Conservation (phyloP, 2,113 vertebrate species). For the Mandrillus leucophaeus region DNA sequence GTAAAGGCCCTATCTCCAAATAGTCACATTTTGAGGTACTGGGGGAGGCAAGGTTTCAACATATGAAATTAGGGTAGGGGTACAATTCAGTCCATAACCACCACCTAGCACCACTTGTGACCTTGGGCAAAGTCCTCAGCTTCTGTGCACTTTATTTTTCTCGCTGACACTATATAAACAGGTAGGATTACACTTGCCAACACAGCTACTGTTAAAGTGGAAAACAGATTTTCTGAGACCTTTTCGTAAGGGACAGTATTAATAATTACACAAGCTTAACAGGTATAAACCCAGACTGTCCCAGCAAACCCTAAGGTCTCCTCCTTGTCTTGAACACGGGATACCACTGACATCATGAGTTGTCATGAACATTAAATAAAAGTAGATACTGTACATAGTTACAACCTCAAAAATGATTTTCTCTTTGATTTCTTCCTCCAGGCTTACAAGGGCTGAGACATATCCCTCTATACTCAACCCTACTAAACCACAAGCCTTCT, state of each 20-base stretch:
- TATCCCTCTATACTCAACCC: background rate
- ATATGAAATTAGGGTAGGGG: background rate
- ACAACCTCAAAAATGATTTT: background rate
- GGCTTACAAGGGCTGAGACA: background rate
- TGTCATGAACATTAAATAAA: background rate
- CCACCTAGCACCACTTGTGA: background rate
- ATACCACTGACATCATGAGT: background rate
- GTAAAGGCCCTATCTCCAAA: background rate
- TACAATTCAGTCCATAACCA: background rate
- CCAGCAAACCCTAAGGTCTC: background rate
- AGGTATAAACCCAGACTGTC: rapidly evolving
- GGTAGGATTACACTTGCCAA: background rate
- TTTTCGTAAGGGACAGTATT: background rate
- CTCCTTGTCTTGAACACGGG: background rate
- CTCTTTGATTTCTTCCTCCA: background rate
- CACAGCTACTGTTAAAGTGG: rapidly evolving
- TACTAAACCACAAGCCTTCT: background rate
- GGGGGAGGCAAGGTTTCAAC: background rate
- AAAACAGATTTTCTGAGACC: background rate
- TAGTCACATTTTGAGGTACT: background rate
- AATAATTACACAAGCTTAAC: background rate
- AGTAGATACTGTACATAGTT: background rate
- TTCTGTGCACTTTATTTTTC: background rate
- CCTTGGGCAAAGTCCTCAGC: no score
- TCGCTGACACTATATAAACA: background rate